These are phyloP conservation scores for Anoplius nigerrimus DNA, from an alignment of 2,888 invertebrate genomes.

Conservation along the genomic window DNA sequence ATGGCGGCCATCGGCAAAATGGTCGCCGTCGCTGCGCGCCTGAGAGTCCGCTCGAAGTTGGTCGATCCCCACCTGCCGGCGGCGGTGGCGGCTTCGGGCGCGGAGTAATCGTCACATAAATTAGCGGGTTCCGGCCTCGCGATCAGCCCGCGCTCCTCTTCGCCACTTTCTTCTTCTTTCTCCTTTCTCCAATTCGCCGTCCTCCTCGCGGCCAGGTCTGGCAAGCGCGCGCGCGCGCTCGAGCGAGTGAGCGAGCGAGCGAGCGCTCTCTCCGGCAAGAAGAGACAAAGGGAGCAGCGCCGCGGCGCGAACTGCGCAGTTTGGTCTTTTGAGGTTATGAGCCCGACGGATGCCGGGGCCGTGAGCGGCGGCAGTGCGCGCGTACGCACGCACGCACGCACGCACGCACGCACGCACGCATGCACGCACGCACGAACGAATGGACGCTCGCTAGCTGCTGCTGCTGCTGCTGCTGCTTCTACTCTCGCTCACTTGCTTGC, in stretches of 20 bases:
- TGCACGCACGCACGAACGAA: too few relatives aligned
- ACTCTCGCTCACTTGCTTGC: too few relatives aligned
- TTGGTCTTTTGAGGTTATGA: constrained; percentile 5
- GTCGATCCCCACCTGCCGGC: constrained; percentile 9
- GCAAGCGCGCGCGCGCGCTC: too few relatives aligned
- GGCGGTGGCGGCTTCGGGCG: constrained; percentile 2
- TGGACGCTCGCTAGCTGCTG: too few relatives aligned
- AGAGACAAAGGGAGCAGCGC: not conserved
- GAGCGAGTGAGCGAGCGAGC: too few relatives aligned
- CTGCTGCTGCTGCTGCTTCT: too few relatives aligned
- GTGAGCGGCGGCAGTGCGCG: constrained; percentile 4
- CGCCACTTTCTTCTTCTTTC: constrained; percentile 1
- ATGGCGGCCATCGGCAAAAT: constrained; percentile 43
- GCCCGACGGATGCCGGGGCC: too few relatives aligned
- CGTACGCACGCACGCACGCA: constrained; percentile 35
- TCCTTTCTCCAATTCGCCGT: constrained; percentile 1
- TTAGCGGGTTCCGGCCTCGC: constrained; percentile 16
- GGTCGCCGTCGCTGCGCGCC: constrained; percentile 16
- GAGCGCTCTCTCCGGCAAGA: too few relatives aligned
- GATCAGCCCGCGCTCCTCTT: not conserved
- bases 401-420: too few relatives aligned
- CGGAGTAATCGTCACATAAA: constrained; percentile 15
- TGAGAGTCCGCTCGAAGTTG: not conserved
- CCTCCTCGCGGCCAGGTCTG: too few relatives aligned
- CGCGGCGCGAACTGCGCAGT: not conserved